Base-by-base conservation (phyloP, 2,888 invertebrate species). In the Cryptus viduatorius region DNA sequence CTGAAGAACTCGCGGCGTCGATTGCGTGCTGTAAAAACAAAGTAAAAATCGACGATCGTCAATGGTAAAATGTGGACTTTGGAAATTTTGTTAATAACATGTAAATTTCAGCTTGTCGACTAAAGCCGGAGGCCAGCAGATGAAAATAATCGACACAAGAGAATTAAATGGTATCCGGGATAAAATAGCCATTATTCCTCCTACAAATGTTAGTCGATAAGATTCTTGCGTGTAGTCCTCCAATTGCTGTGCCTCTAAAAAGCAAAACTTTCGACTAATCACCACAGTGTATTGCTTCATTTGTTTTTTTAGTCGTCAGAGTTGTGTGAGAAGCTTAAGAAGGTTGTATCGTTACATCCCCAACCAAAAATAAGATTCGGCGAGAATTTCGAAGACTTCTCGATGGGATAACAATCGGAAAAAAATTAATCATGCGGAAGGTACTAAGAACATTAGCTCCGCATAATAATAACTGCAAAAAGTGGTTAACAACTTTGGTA, bases 1-100 rank as follows among this genome's bases (percentile, higher is more conserved):
- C 77, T 92, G 92, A 10, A 92, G 89, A 44, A 91, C 91, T 8
- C 93, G 90, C 1, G 93, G 90, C 24, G 93, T 91, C 61, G 93
- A 92, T 78, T 93, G 93, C 10, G 91, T 89, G 72, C 93, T 93
- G 89, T 24, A 92, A 89, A 29, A 37, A 61, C 19, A 73, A 83
- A 37, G 37, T 7, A 37, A 37, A 69, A 16, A n/a, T 72, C 37
- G 37, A 31, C 10, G n/a, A 37, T 64, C n/a, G 37, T 64, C n/a
- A n/a, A 48, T 12, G 12, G 48, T 1, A 1, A 14, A 48, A 48
- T 12, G 48, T 48, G 48, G 8, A 1, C 12, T 12, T 12, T 12
- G n/a, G 0, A 48, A 48, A 12, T 0, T 12, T 12, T 3, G 48
- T 14, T 14, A 48, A 48, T 10, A 48, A 48, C 37, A 37, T 19